These are phyloP conservation scores for Charina bottae DNA, from an alignment of 2,113 vertebrate genomes.

Conservation along the genomic window DNA sequence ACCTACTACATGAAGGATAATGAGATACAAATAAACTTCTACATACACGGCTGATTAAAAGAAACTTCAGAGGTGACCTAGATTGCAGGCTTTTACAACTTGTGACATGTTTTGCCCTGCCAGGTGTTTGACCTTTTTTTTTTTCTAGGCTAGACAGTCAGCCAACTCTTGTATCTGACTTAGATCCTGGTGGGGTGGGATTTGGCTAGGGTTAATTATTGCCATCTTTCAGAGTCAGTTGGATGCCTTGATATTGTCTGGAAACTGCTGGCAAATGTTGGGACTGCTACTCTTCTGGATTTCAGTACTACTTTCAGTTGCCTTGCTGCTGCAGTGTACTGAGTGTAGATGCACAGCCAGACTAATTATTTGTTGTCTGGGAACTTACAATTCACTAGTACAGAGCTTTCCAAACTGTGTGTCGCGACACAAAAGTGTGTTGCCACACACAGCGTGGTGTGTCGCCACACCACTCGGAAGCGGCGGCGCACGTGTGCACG, in stretches of 20 bases:
- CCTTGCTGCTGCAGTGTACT: slow-evolving; percentile 1
- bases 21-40: background rate
- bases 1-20: background rate
- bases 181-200: background rate
- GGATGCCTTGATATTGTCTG: background rate
- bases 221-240: background rate
- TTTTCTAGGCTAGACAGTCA: background rate
- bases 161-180: background rate
- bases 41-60: background rate
- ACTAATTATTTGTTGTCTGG: slow-evolving; percentile 10
- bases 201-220: background rate
- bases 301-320: too few species aligned
- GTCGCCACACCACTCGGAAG: too few species aligned
- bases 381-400: rapidly evolving
- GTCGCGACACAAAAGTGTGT: too few species aligned
- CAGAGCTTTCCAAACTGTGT: too few species aligned
- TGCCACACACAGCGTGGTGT: too few species aligned
- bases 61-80: background rate
- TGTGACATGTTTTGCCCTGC: background rate
- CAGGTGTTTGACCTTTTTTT: background rate
- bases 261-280: background rate
- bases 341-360: background rate
- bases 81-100: background rate
- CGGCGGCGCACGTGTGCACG: too few species aligned
- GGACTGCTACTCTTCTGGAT: too few species aligned